Evolutionary conservation across 64 coral and sea anemone genomes (phyloP).

Genomic region (Montipora foliosa): DNA sequence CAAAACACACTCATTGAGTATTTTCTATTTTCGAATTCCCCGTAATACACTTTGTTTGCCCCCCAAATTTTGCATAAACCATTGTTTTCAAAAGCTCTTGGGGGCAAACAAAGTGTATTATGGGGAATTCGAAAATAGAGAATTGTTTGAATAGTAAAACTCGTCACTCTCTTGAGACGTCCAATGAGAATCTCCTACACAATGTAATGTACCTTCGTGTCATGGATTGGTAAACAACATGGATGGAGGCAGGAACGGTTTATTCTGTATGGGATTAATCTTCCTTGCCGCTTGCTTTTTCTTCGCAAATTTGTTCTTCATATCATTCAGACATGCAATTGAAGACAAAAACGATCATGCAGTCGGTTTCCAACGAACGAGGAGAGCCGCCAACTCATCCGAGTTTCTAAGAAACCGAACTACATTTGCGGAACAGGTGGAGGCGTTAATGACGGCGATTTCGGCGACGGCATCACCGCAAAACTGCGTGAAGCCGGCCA

Average conservation of each 20-base stretch:
- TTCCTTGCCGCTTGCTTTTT: neutral
- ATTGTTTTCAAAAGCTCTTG: no score
- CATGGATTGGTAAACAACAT: no score
- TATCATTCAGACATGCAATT: neutral
- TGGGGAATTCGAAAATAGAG: no score
- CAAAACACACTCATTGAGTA: no score
- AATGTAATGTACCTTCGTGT: no score
- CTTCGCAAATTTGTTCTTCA: conserved; percentile 1
- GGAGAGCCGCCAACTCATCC: neutral
- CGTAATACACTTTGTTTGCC: no score
- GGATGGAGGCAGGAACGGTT: neutral
- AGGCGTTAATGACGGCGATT: neutral
- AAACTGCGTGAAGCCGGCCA: conserved; percentile 91
- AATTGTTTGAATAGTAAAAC: no score
- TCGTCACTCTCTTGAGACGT: no score
- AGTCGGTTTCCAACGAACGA: neutral
- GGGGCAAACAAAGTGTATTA: no score
- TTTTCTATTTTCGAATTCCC: no score
- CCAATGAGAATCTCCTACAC: no score
- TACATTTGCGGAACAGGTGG: neutral
- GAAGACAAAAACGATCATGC: neutral
- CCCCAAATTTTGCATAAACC: no score
- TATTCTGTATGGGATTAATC: neutral
- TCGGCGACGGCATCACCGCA: neutral
- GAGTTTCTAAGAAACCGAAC: neutral